Evolutionary conservation across 2,888 invertebrate species (phyloP).

Genomic region (Mythimna loreyi): DNA sequence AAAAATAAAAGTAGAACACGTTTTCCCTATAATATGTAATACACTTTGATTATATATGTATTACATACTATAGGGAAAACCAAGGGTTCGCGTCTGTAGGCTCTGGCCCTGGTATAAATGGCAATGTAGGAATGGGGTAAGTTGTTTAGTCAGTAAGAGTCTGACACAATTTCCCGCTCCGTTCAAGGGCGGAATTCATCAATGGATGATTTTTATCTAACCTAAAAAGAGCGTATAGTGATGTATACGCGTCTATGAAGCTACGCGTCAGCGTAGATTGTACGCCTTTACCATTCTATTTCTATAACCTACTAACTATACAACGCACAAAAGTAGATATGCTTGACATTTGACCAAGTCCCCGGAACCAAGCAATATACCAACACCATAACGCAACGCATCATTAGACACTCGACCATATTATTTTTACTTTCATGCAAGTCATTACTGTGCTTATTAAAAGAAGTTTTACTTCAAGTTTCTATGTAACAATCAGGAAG

Average conservation of each 20-base stretch:
- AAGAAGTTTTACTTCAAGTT: slow-evolving; percentile 26
- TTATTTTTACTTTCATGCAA: slow-evolving; percentile 54
- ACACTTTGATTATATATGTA: too few relatives aligned
- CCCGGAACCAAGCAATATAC: slow-evolving; percentile 52
- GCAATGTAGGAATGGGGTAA: too few relatives aligned
- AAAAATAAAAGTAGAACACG: background rate
- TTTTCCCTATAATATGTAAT: background rate
- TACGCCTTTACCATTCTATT: background rate
- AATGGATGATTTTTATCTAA: too few relatives aligned
- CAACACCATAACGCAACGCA: slow-evolving; percentile 33
- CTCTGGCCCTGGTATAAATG: too few relatives aligned
- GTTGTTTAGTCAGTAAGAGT: too few relatives aligned
- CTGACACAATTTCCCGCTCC: too few relatives aligned
- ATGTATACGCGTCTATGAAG: too few relatives aligned
- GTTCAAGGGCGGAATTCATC: too few relatives aligned
- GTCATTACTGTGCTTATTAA: slow-evolving; percentile 43
- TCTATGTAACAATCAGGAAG: slow-evolving; percentile 28
- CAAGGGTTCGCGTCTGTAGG: too few relatives aligned
- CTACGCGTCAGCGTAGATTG: too few relatives aligned
- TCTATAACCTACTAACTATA: background rate
- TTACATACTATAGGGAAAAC: too few relatives aligned
- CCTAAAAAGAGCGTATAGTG: too few relatives aligned
- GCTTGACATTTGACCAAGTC: slow-evolving; percentile 50
- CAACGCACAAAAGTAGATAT: background rate
- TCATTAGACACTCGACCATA: slow-evolving; percentile 47